Evolutionary conservation across 1,140 invertebrate species (phyloP).

Genomic region (Anastrepha ludens): DNA sequence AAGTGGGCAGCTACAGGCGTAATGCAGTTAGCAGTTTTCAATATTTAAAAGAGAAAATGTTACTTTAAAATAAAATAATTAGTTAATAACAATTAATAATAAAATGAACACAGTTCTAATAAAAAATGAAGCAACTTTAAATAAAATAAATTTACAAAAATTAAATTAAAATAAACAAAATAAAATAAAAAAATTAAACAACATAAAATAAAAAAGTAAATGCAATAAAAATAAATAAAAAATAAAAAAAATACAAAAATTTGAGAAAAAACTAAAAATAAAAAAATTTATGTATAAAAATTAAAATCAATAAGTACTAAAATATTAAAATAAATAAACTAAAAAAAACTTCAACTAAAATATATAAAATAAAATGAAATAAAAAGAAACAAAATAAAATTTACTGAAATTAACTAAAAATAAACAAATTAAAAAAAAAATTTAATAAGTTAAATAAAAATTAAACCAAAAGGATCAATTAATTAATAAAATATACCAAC

Average conservation of each 20-base stretch:
- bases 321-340: background rate
- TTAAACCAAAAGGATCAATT: background rate
- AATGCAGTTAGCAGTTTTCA: constrained; percentile 28
- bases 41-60: background rate
- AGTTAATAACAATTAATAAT: background rate
- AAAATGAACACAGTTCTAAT: background rate
- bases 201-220: background rate
- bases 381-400: background rate
- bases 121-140: background rate
- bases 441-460: background rate
- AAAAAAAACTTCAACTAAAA: background rate
- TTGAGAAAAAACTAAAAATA: background rate
- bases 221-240: constrained; percentile 4
- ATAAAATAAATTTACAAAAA: background rate
- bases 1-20: constrained; percentile 49
- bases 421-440: background rate
- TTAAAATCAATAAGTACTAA: background rate
- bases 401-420: background rate
- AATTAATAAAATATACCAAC: background rate
- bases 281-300: background rate
- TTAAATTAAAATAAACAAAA: background rate
- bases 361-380: background rate
- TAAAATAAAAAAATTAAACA: background rate
- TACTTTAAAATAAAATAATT: background rate
- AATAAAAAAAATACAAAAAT: background rate